These are phyloP conservation scores for Sinocyclocheilus anshuiensis DNA, from an alignment of 2,113 vertebrate species.

Conservation along the genomic window DNA sequence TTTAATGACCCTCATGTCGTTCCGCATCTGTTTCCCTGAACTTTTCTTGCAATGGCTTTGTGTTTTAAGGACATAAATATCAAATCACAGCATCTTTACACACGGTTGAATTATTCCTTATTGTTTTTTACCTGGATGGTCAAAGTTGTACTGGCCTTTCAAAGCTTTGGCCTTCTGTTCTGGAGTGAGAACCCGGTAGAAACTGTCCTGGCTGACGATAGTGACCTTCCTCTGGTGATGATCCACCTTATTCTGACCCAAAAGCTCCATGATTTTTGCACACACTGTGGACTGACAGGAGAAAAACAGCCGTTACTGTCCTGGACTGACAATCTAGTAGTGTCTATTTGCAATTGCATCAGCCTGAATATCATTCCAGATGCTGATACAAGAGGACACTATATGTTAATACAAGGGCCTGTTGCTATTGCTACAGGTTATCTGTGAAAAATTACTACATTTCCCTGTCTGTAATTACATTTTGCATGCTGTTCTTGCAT, in stretches of 20 bases:
- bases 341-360: neutral
- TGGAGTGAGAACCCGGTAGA: conserved; percentile 88
- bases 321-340: neutral
- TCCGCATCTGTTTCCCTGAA: neutral
- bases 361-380: neutral
- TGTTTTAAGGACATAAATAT: neutral
- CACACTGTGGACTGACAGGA: conserved; percentile 90
- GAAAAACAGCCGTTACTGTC: neutral
- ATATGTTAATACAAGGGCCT: neutral
- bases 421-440: too few relatives aligned
- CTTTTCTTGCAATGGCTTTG: neutral
- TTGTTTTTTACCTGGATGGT: conserved; percentile 85
- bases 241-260: conserved; percentile 95
- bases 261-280: conserved; percentile 97
- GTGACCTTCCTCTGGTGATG: conserved; percentile 89
- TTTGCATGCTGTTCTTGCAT: neutral
- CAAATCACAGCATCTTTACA: neutral
- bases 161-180: conserved; percentile 92
- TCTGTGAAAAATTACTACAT: neutral
- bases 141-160: conserved; percentile 97
- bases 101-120: neutral
- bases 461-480: neutral
- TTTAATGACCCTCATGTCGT: neutral
- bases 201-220: conserved; percentile 94
- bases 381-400: neutral